Evolutionary conservation across 2,888 invertebrate species (phyloP).

Genomic region (Cerceris rybyensis): DNA sequence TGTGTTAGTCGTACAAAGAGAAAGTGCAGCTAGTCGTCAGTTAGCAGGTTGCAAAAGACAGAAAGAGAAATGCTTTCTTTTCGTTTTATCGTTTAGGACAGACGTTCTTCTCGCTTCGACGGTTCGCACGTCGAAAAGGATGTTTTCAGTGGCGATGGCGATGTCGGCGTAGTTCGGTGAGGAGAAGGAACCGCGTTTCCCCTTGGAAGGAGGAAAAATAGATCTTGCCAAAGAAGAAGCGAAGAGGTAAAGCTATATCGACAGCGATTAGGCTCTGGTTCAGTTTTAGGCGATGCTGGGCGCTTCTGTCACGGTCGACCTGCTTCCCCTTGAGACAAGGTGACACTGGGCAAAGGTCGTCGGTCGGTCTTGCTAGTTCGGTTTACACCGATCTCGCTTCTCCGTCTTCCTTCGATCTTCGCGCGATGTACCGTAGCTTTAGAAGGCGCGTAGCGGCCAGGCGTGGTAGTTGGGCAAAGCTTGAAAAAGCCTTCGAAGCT

Average conservation of each 20-base stretch:
- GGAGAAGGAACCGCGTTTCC: slow-evolving; percentile 2
- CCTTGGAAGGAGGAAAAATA: not conserved
- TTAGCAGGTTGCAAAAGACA: slow-evolving; percentile 20
- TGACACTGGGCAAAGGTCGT: slow-evolving; percentile 13
- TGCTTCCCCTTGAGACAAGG: slow-evolving; percentile 1
- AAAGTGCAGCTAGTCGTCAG: slow-evolving; percentile 26
- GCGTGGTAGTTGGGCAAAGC: slow-evolving; percentile 59
- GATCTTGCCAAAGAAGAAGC: slow-evolving; percentile 31
- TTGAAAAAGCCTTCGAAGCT: slow-evolving; percentile 64
- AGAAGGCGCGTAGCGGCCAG: slow-evolving; percentile 40
- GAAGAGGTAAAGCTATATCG: slow-evolving; percentile 41
- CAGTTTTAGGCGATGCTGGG: slow-evolving; percentile 38
- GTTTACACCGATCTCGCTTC: slow-evolving; percentile 17
- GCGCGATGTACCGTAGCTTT: slow-evolving; percentile 46
- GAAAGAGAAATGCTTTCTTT: slow-evolving; percentile 12
- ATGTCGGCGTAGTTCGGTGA: slow-evolving; percentile 5
- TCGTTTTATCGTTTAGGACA: not conserved
- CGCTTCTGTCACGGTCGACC: slow-evolving; percentile 20
- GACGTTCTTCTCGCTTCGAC: slow-evolving; percentile 2
- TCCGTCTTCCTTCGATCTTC: slow-evolving; percentile 45
- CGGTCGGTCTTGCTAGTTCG: slow-evolving; percentile 11
- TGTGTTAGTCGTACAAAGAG: slow-evolving; percentile 28
- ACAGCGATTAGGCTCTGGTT: slow-evolving; percentile 45
- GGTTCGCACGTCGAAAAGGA: not conserved
- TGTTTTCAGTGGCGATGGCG: slow-evolving; percentile 1